Conservation (phyloP, 2,888 invertebrate genomes). For the Drosophila nigricruria region DNA sequence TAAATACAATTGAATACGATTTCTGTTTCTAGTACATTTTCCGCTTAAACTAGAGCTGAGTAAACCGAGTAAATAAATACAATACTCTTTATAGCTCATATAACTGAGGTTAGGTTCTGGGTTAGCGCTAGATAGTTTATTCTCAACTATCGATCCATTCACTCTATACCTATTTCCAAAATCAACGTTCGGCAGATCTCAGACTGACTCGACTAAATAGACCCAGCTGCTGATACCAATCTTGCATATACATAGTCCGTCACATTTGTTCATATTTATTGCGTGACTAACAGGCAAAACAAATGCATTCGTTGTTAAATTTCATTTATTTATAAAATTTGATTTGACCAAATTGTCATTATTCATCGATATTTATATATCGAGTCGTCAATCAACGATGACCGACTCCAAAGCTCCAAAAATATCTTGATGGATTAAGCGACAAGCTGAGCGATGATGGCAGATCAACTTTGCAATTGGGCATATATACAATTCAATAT, state of each 20-base stretch:
- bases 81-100: too few relatives aligned
- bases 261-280: not conserved
- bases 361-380: not conserved
- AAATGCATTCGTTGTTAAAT: not conserved
- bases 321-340: conserved; percentile 2
- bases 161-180: not conserved
- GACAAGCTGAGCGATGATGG: conserved; percentile 28
- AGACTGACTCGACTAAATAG: not conserved
- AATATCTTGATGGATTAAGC: conserved; percentile 39
- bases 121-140: too few relatives aligned
- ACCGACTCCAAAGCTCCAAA: conserved; percentile 3
- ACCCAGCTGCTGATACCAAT: not conserved
- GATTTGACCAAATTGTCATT: not conserved
- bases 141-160: not conserved
- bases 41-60: not conserved
- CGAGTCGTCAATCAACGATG: conserved; percentile 1
- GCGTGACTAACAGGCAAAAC: not conserved
- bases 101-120: too few relatives aligned
- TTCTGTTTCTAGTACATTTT: not conserved
- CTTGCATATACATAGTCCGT: not conserved
- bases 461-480: conserved; percentile 21
- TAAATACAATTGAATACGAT: not conserved
- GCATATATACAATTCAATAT: not conserved
- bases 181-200: not conserved
- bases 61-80: not conserved